Evolutionary conservation across 2,797 vertebrate genomes (phyloP), one percentile per base, ranked within the genome.

Genomic region (Enteromius paludinosus): DNA sequence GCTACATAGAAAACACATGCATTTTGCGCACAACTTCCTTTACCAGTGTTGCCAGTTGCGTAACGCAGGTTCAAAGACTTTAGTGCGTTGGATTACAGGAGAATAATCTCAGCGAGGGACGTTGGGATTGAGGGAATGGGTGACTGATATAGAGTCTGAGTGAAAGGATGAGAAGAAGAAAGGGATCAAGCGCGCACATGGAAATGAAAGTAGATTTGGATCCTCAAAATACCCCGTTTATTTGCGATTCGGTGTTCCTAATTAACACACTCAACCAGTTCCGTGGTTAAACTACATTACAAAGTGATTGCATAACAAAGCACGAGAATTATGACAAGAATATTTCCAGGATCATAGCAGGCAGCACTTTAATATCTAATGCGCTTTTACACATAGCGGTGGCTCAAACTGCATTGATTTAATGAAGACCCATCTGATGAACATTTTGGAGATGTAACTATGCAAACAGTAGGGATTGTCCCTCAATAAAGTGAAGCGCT

Each of bases 191-290:
- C 28, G 18, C 30, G 30, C 10, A 49, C 25, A 87, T 28, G 54
- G 33, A 69, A n/a, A 80, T 76, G 38, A 81, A 64, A 69, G 61
- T 77, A n/a, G 49, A 81, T 87, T 83, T 81, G 56, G 56, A 68
- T 80, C 71, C 75, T 68, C 38, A 45, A 83, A 74, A 83, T 77
- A 43, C 35, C 54, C 14, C 33, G 33, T 25, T 17, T 71, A 28
- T 72, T 72, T 33, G 10, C 30, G 70, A 52, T 52, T 72, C 45
- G 33, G 45, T 33, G 70, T 30, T 52, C 45, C 20, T 33, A 12
- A 15, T 52, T 52, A 71, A n/a, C 70, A 72, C 25, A 33, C 49
- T 25, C 4, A 75, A 61, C 35, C n/a, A 23, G 1, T 38, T 54
- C 45, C 20, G 25, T 30, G 17, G 9, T 49, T 49, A 20, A 49